A percentile compares a stretch with the other conserved stretches of the same genome.
Evolutionary conservation across 2,113 vertebrate genomes (phyloP).

Genomic region (Muscicapa adusta): DNA sequence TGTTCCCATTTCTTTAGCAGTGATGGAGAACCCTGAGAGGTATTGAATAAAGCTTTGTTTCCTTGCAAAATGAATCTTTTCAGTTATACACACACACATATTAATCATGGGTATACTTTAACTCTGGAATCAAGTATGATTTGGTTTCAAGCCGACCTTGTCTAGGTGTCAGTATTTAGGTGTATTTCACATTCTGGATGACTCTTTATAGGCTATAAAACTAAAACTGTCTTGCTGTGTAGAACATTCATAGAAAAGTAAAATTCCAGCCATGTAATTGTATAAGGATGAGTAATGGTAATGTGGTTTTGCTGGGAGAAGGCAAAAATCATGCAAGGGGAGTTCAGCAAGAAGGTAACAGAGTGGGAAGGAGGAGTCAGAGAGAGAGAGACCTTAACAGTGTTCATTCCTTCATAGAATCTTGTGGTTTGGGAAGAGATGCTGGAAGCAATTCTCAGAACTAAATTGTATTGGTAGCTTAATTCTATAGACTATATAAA

Average conservation of each 20-base stretch:
- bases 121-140: neutral
- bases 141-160: neutral
- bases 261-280: neutral
- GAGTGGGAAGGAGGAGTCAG: neutral
- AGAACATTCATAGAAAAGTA: conserved; percentile 19
- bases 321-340: neutral
- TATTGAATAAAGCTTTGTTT: neutral
- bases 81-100: neutral
- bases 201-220: conserved; percentile 22
- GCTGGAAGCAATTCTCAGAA: neutral
- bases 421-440: neutral
- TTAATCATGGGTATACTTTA: neutral
- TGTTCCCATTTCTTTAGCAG: neutral
- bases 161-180: neutral
- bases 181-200: neutral
- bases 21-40: neutral
- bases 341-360: neutral
- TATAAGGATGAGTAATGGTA: neutral
- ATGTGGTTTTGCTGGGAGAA: neutral
- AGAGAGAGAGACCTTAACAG: neutral
- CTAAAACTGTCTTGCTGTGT: neutral
- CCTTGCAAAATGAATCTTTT: neutral
- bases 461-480: neutral
- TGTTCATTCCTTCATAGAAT: neutral
- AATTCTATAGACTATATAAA: neutral